A percentile compares a stretch with the other conserved stretches of the same genome.
phyloP scores from a whole-genome alignment of 2,888 invertebrate genomes.

The Tenthredo notha region DNA sequence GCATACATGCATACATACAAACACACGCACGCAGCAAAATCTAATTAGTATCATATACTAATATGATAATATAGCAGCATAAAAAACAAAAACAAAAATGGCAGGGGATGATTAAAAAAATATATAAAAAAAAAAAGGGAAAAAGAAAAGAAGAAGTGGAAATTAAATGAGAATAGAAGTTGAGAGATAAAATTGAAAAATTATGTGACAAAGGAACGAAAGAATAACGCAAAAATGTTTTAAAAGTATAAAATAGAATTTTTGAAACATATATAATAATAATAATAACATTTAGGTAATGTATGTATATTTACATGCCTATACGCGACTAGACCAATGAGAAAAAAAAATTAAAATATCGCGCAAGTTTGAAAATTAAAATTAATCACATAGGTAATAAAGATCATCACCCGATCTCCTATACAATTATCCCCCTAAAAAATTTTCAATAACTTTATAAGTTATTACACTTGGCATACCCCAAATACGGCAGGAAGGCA shows the following conservation, averaged over 20 bases:
- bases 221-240: neutral
- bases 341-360: neutral
- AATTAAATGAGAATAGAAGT: neutral
- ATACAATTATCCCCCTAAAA: neutral
- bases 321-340: constrained; percentile 10
- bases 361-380: neutral
- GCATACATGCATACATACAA: neutral
- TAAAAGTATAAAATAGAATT: neutral
- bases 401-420: neutral
- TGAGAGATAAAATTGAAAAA: neutral
- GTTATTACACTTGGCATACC: constrained; percentile 81
- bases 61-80: neutral
- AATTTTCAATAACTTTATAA: constrained; percentile 35
- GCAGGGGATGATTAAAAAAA: neutral
- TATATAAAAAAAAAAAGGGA: too few relatives aligned
- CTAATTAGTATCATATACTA: neutral
- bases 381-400: neutral
- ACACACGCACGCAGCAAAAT: neutral
- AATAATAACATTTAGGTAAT: neutral
- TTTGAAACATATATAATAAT: neutral
- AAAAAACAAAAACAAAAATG: neutral
- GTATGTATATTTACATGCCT: neutral
- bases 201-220: neutral
- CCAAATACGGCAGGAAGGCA: constrained; percentile 84
- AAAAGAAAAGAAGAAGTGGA: neutral